Evolutionary conservation across 2,888 invertebrate species (phyloP).

Genomic region (Cloeon dipterum): DNA sequence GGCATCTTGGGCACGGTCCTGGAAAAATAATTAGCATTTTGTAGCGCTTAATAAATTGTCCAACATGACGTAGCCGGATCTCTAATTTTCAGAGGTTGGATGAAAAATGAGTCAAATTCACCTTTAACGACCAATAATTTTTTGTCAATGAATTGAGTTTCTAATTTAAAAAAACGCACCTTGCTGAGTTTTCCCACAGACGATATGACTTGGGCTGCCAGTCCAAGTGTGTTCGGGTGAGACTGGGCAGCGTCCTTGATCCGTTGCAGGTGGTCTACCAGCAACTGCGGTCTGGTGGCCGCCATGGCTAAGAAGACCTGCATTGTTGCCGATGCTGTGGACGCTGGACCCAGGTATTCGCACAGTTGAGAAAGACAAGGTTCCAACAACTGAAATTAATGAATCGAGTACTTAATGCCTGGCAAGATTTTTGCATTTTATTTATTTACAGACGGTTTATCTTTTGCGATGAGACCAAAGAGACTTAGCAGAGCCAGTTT

Average conservation of each 20-base stretch:
- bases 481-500: constrained; percentile 62
- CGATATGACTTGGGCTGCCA: constrained; percentile 45
- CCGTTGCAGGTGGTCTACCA: constrained; percentile 44
- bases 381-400: constrained; percentile 39
- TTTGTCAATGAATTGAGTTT: no score
- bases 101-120: no score
- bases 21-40: no score
- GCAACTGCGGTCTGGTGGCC: constrained; percentile 39
- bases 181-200: constrained; percentile 46
- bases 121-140: no score
- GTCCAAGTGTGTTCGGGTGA: constrained; percentile 35
- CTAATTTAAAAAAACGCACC: constrained; percentile 17
- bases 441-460: constrained; percentile 42
- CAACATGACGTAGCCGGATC: not conserved
- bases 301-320: constrained; percentile 55
- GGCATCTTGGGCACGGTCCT: constrained; percentile 62
- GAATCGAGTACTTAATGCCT: no score
- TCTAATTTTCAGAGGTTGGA: not conserved
- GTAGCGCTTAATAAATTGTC: no score
- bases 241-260: constrained; percentile 43
- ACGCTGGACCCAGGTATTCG: constrained; percentile 39
- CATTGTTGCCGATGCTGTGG: constrained; percentile 37
- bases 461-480: constrained; percentile 58
- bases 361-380: constrained; percentile 61
- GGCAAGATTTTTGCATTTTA: not conserved